Base-by-base conservation (phyloP, 2,797 vertebrate genomes). In the Scyliorhinus canicula region DNA sequence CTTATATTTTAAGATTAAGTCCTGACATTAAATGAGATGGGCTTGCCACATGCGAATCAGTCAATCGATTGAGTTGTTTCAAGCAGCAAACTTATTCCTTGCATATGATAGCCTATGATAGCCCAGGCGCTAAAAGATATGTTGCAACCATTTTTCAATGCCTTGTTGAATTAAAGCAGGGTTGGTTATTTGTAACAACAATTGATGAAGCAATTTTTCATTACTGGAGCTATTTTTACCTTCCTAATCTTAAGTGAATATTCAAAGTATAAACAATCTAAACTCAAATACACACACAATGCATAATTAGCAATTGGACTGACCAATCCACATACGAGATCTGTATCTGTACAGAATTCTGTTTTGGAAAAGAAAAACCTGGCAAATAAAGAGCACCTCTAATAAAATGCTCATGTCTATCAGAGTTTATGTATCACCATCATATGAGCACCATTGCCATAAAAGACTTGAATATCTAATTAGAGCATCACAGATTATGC, bases 21-120 rank as follows among this genome's bases (percentile, higher is more conserved):
- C 57, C 93, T 71, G 93, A 93, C 93, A 71, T 69, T 69, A 93
- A 50, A 93, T 50, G 12, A 71, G 65, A 93, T 93, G 67, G 26
- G 93, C 93, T 52, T 93, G 47, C 63, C 19, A 40, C 88, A 91
- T 69, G 65, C 71, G 93, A 71, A 28, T 71, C 44, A 93, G 67
- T 71, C 65, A 69, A 71, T 93, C 91, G 40, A 35, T 71, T 52
- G 63, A 71, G 65, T 52, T 71, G 65, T 69, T 93, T 93, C 47
- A 65, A 93, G 65, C 28, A 71, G 14, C 65, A 69, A 65, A 93
- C 69, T 93, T 71, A 71, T 93, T 93, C 26, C 93, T 93, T 71
- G 28, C 44, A 93, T 93, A 65, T 93, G 65, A 69, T 50, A 65
- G n/a, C n/a, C n/a, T 65, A 93, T 44, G 71, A 52, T 69, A 69